Evolutionary conservation across 2,888 invertebrate species (phyloP).

Genomic region (Alcis repandata): DNA sequence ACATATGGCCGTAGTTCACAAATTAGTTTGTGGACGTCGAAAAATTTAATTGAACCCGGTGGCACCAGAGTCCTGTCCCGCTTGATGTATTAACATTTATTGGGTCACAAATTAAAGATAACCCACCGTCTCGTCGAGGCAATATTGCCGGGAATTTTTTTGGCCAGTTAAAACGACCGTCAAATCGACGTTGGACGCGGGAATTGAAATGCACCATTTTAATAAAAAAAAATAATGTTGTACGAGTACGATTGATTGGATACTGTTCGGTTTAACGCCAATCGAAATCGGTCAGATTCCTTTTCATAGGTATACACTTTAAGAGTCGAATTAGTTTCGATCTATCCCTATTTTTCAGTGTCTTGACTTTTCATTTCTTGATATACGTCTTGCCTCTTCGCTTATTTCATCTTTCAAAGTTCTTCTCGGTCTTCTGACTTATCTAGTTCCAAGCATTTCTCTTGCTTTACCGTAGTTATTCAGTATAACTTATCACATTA

Average conservation of each 20-base stretch:
- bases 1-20: slow-evolving; percentile 75
- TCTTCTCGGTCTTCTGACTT: no score
- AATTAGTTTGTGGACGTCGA: slow-evolving; percentile 76
- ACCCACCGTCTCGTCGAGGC: slow-evolving; percentile 63
- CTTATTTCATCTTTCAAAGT: no score
- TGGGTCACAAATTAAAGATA: slow-evolving; percentile 85
- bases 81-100: slow-evolving; percentile 85
- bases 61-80: slow-evolving; percentile 61
- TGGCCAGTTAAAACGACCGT: slow-evolving; percentile 52
- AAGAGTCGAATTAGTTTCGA: neutral
- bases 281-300: neutral
- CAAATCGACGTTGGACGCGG: slow-evolving; percentile 46
- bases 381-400: no score
- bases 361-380: no score
- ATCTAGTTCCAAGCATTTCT: no score
- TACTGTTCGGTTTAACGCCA: slow-evolving; percentile 18
- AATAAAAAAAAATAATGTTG: slow-evolving; percentile 43
- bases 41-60: slow-evolving; percentile 78
- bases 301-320: neutral
- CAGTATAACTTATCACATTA: no score
- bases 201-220: slow-evolving; percentile 45
- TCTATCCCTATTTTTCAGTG: neutral
- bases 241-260: slow-evolving; percentile 31
- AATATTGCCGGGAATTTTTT: slow-evolving; percentile 60
- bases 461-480: no score